Evolutionary conservation across 2,888 invertebrate genomes (phyloP), one percentile per base, ranked within the genome.

Genomic region (Punctoribates punctum): DNA sequence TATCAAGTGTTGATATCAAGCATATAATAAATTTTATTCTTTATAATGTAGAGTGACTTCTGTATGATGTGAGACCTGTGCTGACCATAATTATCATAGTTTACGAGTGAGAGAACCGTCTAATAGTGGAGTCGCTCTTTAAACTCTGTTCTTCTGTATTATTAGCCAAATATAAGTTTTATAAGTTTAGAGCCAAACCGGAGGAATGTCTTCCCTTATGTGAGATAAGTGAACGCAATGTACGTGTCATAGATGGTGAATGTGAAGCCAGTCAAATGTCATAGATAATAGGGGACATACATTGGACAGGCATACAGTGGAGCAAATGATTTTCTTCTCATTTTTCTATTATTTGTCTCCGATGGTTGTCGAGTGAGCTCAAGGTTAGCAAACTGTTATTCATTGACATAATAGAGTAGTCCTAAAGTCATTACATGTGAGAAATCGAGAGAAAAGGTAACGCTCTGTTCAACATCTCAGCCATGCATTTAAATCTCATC

Each of bases 401-500:
- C 65, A 65, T 13, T 65, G 11, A 34, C 34, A 65, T 65, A 65
- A 65, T 27, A 65, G 34, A 65, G 65, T 15, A 65, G 65, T 65
- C 34, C 34, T 65, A 17, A 65, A 65, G 65, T 34, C 1, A 65
- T 65, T 65, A 65, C 9, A 65, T 65, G 65, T 65, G 65, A 65
- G 34, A 65, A 65, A 65, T 34, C 17, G 65, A 27, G 65, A 65
- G 34, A 34, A 65, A 60, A 65, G 34, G 65, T 65, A 65, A 65
- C 65, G 65, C 65, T 65, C 65, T 65, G 65, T 65, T 65, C 65
- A 29, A 27, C 29, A 65, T 4, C 20, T 11, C 57, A 65, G 34
- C 65, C 65, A 65, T 65, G 29, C 65, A 65, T 65, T 65, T 6
- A 65, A 65, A 65, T 34, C n/a, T n/a, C n/a, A 65, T 9, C n/a